A percentile compares a stretch with the other conserved stretches of the same genome.
Evolutionary conservation across 2,888 invertebrate genomes (phyloP).

Genomic region (Meiosimyza decipiens): DNA sequence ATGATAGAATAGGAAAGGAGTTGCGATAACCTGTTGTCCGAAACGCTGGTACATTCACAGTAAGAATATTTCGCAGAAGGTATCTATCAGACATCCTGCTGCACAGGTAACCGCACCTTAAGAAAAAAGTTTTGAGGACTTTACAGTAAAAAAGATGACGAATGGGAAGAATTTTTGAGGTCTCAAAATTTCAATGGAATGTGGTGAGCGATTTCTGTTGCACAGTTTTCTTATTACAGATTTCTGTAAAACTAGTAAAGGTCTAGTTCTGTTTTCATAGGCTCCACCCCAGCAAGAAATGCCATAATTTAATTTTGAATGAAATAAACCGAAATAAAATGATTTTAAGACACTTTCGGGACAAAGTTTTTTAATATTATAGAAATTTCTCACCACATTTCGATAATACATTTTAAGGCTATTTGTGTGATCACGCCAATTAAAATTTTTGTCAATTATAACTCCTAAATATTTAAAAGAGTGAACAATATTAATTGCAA

Average conservation of each 20-base stretch:
- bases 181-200: neutral
- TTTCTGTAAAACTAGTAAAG: neutral
- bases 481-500: no score
- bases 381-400: no score
- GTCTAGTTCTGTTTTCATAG: neutral
- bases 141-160: neutral
- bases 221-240: neutral
- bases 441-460: no score
- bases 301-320: neutral
- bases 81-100: neutral
- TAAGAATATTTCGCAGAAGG: neutral
- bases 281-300: conserved; percentile 7
- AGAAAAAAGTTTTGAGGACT: neutral
- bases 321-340: neutral
- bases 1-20: neutral
- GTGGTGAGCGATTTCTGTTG: neutral
- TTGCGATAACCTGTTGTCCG: conserved; percentile 1
- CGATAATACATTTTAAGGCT: no score
- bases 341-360: neutral
- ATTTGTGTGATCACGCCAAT: no score
- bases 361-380: neutral
- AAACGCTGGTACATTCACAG: neutral
- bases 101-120: neutral
- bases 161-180: neutral
- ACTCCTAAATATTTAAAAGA: no score